Percentiles rank a stretch among this genome's conserved stretches.
Conservation (phyloP, 1,140 invertebrate species). For the Phortica variegata region DNA sequence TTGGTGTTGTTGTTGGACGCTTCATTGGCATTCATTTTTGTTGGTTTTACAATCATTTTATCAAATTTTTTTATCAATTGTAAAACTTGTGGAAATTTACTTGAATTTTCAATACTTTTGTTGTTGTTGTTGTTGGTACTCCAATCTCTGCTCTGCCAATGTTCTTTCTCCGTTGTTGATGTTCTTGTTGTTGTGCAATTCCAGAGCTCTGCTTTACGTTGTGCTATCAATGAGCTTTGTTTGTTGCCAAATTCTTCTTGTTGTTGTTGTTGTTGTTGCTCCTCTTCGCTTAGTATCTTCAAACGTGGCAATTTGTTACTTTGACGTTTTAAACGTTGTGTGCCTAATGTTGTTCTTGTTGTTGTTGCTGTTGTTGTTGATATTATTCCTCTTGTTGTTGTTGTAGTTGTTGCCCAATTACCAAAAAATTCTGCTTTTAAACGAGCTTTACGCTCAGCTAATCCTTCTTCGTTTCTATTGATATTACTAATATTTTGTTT, state of each 20-base stretch:
- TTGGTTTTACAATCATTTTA: conserved; percentile 36
- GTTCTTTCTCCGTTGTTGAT: conserved; percentile 1
- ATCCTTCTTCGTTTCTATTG: conserved; percentile 4
- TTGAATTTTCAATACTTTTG: conserved; percentile 12
- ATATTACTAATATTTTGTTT: background rate
- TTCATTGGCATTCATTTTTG: background rate
- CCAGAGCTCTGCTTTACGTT: background rate
- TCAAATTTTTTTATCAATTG: conserved; percentile 37
- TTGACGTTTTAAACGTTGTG: conserved; percentile 24
- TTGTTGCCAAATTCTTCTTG: conserved; percentile 1
- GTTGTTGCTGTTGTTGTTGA: background rate
- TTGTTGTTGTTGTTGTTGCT: conserved; percentile 3
- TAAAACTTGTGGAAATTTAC: background rate
- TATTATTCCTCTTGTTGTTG: background rate
- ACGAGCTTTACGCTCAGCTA: conserved; percentile 14
- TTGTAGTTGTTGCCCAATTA: background rate
- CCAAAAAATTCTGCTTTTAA: too few species aligned
- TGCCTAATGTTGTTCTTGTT: background rate
- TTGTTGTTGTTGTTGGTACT: background rate
- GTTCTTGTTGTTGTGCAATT: background rate
- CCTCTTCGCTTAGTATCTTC: conserved; percentile 18
- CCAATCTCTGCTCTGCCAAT: background rate
- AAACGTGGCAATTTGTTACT: conserved; percentile 23
- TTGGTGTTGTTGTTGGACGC: background rate
- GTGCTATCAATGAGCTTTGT: conserved; percentile 5